Evolutionary conservation across 2,797 vertebrate species (phyloP), one percentile per base, ranked within the genome.

Genomic region (Synaphobranchus kaupii): DNA sequence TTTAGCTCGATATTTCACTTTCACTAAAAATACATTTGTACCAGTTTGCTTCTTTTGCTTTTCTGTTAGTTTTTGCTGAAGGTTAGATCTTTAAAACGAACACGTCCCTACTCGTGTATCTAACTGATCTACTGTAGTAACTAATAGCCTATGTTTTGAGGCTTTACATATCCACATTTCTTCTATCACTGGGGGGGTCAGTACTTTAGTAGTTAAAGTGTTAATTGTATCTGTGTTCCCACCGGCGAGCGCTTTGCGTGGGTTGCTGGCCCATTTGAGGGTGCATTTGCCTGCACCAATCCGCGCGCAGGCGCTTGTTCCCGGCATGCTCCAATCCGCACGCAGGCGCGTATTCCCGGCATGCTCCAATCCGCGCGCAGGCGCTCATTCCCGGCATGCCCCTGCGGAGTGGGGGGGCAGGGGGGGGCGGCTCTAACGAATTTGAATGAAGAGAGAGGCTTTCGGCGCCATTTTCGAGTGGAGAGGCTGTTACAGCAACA

Each of bases 381-480:
- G 90, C 92, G 89, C 90, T 87, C 87, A 89, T 94, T 95, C 94
- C 94, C 95, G 95, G 91, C 94, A 93, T 96, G 94, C 95, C 96
- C 96, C 93, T 87, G 81, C 86, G 25, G 52, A 17, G 86, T 73
- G 95, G 97, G 90, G 94, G 93, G 94, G 93, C 88, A 91, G 92
- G 93, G 94, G 95, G 96, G 94, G 97, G 96, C 96, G 97, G 97
- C 96, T 96, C 97, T 97, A 96, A 96, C 97, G 97, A 98, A 98
- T 99, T 99, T 98, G 98, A 99, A 98, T 98, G 97, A 98, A 96
- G 96, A 98, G 96, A 95, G 95, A 92, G 95, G 97, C 97, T 98
- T 98, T 99, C 97, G 98, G 98, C 98, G 98, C 98, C 98, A 99
- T 99, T 99, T 99, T 99, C 97, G 98, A 99, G 97, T 98, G 95